Base-by-base conservation (phyloP, 2,797 vertebrate genomes). In the Synaphobranchus kaupii region DNA sequence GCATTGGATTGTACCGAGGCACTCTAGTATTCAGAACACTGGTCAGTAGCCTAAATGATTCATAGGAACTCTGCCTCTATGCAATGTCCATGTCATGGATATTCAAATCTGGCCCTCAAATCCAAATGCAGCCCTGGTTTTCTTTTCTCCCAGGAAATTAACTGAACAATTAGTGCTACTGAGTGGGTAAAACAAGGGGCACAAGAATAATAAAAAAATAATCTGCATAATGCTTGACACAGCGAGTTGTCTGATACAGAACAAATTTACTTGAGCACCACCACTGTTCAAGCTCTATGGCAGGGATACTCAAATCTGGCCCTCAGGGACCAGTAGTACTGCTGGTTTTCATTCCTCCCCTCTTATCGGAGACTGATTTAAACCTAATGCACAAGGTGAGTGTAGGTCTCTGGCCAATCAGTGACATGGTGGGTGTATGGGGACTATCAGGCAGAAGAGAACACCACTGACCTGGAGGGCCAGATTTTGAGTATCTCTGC, bases 1-100 rank as follows among this genome's bases (percentile, higher is more conserved):
- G 20, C 31, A 60, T 85, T 71, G 84, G 84, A 39, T 68, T 85
- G 66, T 85, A 39, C 39, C 39, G 39, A 39, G 39, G 39, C 39
- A 39, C 39, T 39, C 39, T 39, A 39, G 39, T 39, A 39, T 39
- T 39, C 39, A 39, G 39, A 39, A 39, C 39, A 39, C 39, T 39
- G 39, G 39, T 39, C 39, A 39, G 39, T 39, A 39, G 39, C 39
- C 39, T 39, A 39, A 39, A 39, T 39, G 39, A 39, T 39, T 39
- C 39, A 39, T 39, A 39, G 39, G 39, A 39, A 39, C 39, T 39
- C 39, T 39, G 39, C 39, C 39, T 1, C 39, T 39, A 39, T 39
- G 39, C 3, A 39, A 39, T 39, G 39, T 39, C 39, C 39, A 39
- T 39, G 39, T 1, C 39, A 39, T 39, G 39, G 39, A 39, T 39